These are phyloP conservation scores for Brenthis daphne DNA, from an alignment of 2,888 invertebrate species.

Conservation along the genomic window DNA sequence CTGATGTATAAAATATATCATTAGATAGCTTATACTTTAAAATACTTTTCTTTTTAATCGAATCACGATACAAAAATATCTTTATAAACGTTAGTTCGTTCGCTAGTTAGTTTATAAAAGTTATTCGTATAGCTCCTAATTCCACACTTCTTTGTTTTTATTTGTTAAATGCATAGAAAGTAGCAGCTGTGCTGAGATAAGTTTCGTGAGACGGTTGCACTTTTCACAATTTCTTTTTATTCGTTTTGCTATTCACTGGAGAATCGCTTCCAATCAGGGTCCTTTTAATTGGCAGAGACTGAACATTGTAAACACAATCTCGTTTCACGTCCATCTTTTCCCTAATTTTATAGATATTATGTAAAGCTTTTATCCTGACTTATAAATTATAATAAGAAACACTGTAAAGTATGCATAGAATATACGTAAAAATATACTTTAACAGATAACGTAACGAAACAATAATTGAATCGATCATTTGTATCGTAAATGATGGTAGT, in stretches of 20 bases:
- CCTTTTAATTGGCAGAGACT: constrained; percentile 59
- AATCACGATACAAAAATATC: neutral
- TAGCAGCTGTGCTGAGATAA: constrained; percentile 49
- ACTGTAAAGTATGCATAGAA: neutral
- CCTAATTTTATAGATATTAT: constrained; percentile 24
- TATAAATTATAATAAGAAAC: neutral
- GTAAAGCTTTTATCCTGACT: neutral
- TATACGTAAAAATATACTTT: neutral
- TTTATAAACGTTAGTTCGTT: neutral
- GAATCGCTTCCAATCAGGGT: constrained; percentile 54
- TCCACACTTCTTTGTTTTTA: constrained; percentile 7
- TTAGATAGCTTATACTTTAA: no score
- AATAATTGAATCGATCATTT: constrained; percentile 62
- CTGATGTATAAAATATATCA: no score
- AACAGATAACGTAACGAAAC: neutral
- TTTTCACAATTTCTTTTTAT: constrained; percentile 53
- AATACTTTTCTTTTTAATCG: no score
- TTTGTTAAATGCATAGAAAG: constrained; percentile 31
- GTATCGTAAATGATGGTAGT: constrained; percentile 57
- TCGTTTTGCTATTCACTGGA: constrained; percentile 49
- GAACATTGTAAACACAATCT: constrained; percentile 50
- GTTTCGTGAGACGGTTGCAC: constrained; percentile 51
- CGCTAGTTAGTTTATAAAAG: no score
- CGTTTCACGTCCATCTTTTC: constrained; percentile 32
- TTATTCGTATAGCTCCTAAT: neutral